Percentiles rank a stretch among this genome's conserved stretches.
Conservation (phyloP, 2,888 invertebrate genomes). For the Chrysolina haemoptera region DNA sequence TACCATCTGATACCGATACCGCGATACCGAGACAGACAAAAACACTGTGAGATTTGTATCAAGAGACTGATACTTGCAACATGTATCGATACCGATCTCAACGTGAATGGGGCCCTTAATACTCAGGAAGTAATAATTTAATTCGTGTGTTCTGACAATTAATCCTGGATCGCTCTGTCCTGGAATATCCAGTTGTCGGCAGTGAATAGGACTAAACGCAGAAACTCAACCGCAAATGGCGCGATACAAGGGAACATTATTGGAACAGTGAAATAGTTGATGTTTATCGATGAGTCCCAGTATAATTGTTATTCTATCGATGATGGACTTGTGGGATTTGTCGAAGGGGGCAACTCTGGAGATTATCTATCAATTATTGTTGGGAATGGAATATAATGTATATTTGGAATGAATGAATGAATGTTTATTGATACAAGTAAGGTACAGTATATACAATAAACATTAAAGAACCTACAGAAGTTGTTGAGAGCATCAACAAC, state of each 20-base stretch:
- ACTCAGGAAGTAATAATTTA: constrained; percentile 17
- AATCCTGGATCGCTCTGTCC: constrained; percentile 5
- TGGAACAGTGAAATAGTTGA: constrained; percentile 3
- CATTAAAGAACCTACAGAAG: too few relatives aligned
- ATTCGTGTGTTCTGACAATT: constrained; percentile 17
- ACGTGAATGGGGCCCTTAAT: too few relatives aligned
- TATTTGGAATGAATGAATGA: too few relatives aligned
- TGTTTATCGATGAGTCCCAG: constrained; percentile 2
- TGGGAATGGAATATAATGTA: too few relatives aligned
- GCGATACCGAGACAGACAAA: too few relatives aligned
- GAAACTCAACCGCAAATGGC: constrained; percentile 13
- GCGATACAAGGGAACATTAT: constrained; percentile 5
- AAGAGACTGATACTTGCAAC: too few relatives aligned
- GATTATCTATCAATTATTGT: neutral
- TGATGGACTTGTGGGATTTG: neutral
- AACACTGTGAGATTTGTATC: too few relatives aligned
- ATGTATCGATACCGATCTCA: too few relatives aligned
- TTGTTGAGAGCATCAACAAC: too few relatives aligned
- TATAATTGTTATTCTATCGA: constrained; percentile 3
- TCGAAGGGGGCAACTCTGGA: neutral
- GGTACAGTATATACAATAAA: too few relatives aligned
- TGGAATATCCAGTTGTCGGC: constrained; percentile 1
- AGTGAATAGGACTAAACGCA: constrained; percentile 1
- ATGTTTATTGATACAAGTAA: too few relatives aligned
- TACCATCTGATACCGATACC: too few relatives aligned